Conservation (phyloP, 1,140 invertebrate genomes). For the Campoletis sonorensis region DNA sequence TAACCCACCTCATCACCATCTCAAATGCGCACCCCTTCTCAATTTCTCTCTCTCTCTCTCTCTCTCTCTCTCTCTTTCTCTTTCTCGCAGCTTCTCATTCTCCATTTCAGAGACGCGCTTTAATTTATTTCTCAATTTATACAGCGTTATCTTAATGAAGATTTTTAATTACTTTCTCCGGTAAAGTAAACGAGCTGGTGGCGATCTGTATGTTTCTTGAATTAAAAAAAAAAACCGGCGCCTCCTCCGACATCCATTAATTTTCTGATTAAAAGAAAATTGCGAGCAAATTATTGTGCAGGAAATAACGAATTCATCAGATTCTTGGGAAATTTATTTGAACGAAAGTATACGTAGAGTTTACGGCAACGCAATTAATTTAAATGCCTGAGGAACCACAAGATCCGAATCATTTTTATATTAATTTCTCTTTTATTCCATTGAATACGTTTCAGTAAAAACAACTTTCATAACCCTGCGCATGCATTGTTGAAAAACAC, state of each 20-base stretch:
- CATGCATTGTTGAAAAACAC: not conserved
- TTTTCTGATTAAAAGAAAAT: slow-evolving; percentile 16
- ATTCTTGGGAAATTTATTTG: not conserved
- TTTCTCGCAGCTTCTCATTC: too few relatives aligned
- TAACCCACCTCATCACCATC: slow-evolving; percentile 10
- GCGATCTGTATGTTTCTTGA: slow-evolving; percentile 35
- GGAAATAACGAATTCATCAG: not conserved
- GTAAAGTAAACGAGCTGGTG: slow-evolving; percentile 22
- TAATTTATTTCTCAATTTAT: slow-evolving; percentile 68
- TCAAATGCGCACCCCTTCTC: slow-evolving; percentile 12
- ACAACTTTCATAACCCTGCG: not conserved
- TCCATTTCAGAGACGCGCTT: not conserved
- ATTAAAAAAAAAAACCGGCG: slow-evolving; percentile 31
- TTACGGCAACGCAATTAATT: not conserved
- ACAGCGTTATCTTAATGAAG: slow-evolving; percentile 59
- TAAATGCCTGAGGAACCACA: not conserved
- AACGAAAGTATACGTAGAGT: not conserved
- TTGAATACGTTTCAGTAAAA: not conserved
- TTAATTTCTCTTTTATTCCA: not conserved
- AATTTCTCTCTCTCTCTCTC: not conserved
- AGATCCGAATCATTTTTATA: not conserved
- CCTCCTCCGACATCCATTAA: slow-evolving; percentile 25
- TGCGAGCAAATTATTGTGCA: not conserved
- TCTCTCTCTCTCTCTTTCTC: not conserved
- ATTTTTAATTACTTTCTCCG: slow-evolving; percentile 66